Evolutionary conservation across 2,113 vertebrate genomes (phyloP).

Genomic region (Mormyrus lacerda): DNA sequence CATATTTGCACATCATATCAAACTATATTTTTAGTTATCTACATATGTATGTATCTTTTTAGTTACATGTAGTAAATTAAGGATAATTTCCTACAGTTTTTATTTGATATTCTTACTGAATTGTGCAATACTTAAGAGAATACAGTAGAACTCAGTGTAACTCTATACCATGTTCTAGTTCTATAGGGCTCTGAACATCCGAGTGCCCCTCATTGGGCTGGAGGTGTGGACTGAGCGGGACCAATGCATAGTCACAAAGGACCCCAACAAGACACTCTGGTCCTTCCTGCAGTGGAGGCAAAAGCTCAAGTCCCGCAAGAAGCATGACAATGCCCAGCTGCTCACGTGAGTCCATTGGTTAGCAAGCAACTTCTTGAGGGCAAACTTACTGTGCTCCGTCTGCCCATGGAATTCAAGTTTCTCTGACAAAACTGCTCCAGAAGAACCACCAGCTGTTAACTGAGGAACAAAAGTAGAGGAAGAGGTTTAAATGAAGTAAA

Average conservation of each 20-base stretch:
- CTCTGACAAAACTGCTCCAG: too few relatives aligned
- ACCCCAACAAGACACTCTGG: slow-evolving; percentile 79
- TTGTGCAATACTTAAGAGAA: not conserved
- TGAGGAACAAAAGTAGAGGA: not conserved
- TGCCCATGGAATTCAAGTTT: not conserved
- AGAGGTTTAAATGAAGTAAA: not conserved
- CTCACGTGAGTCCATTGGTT: slow-evolving; percentile 71
- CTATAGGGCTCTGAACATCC: slow-evolving; percentile 86
- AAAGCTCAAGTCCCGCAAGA: slow-evolving; percentile 65
- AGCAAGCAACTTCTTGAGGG: not conserved
- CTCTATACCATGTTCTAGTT: slow-evolving; percentile 60
- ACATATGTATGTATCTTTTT: too few relatives aligned
- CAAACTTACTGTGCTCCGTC: too few relatives aligned
- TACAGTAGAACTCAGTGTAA: not conserved
- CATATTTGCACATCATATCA: not conserved
- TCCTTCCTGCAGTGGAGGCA: slow-evolving; percentile 86
- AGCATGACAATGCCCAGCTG: slow-evolving; percentile 85
- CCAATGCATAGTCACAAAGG: slow-evolving; percentile 65
- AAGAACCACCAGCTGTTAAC: too few relatives aligned
- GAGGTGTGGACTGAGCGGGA: slow-evolving; percentile 88
- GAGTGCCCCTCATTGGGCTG: slow-evolving; percentile 82
- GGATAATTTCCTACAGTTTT: not conserved
- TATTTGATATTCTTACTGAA: not conserved
- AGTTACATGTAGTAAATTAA: not conserved
- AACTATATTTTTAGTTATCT: not conserved